These are phyloP conservation scores for Bucco capensis DNA, from an alignment of 2,113 vertebrate genomes.

Conservation along the genomic window DNA sequence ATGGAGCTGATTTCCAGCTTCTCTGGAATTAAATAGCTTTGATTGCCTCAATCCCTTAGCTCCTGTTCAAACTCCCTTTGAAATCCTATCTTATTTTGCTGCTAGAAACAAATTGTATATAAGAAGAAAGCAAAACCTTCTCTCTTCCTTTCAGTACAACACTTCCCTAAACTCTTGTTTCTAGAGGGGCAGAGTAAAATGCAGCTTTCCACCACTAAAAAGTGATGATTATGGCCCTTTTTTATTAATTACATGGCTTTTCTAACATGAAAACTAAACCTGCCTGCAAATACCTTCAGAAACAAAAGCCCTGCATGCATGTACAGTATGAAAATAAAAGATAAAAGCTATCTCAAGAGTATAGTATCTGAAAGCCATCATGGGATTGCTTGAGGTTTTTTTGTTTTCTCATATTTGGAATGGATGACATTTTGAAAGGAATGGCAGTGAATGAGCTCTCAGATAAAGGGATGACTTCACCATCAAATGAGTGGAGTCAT, in stretches of 20 bases:
- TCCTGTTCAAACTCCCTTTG: not conserved
- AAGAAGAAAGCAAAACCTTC: not conserved
- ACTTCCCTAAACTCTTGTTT: not conserved
- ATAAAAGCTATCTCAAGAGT: not conserved
- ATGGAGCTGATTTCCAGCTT: not conserved
- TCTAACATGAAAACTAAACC: not conserved
- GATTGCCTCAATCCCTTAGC: not conserved
- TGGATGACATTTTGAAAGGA: constrained; percentile 54
- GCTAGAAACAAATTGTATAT: not conserved
- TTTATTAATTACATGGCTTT: not conserved
- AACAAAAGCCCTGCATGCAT: not conserved
- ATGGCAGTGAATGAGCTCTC: constrained; percentile 42
- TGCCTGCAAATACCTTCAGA: not conserved
- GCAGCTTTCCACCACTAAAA: not conserved
- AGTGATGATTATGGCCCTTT: not conserved
- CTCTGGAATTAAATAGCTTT: not conserved
- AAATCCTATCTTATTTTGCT: constrained; percentile 4
- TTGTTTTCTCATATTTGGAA: constrained; percentile 36
- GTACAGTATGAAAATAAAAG: not conserved
- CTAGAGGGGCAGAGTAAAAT: not conserved
- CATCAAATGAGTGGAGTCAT: constrained; percentile 22
- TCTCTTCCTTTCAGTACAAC: not conserved
- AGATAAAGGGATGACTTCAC: constrained; percentile 51
- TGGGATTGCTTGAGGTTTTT: not conserved
- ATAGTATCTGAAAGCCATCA: constrained; percentile 9